Base-by-base conservation (phyloP, 2,113 vertebrate genomes). In the Apeltes quadracus region DNA sequence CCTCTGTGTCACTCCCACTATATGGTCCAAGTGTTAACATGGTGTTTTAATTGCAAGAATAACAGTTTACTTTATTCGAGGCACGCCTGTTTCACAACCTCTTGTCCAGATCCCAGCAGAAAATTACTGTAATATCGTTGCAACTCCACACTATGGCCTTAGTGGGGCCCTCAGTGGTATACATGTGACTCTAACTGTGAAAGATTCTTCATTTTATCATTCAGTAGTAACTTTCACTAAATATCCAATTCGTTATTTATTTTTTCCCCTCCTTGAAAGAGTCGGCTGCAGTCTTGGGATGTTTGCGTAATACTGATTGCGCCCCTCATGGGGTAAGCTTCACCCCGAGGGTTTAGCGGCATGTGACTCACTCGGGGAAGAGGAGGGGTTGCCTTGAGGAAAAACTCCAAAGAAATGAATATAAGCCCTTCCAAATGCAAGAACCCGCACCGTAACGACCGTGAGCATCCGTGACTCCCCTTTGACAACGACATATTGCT, bases 361-460 rank as follows among this genome's bases (percentile, higher is more conserved):
- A 92, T 92, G 91, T 92, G 90, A 92, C 84, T 68, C 48, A 54
- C 57, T 76, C 69, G 27, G 27, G 7, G 58, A 11, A 75, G n/a
- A 69, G 75, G 64, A 48, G 67, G 46, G 46, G 73, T 54, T 39
- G 34, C 16, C 18, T 4, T 0, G 14, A 14, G 5, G 29, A 29
- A 54, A 27, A 65, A 57, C 32, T 10, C 39, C 2, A 12, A 27
- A 71, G 41, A 61, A 82, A 82, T 78, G 51, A 36, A 36, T 34
- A 61, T 78, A 79, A 80, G 53, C 29, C 34, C 18, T 20, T 34
- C 68, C 48, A 57, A 23, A 54, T 79, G 22, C 48, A 50, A n/a
- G n/a, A 50, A 75, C 76, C 27, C 58, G 69, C 53, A 14, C 34
- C 73, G 66, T 53, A 15, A 1, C 3, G 11, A 61, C 25, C 57